These are phyloP conservation scores for Heliangelus exortis DNA, from an alignment of 2,797 vertebrate genomes.

Conservation along the genomic window DNA sequence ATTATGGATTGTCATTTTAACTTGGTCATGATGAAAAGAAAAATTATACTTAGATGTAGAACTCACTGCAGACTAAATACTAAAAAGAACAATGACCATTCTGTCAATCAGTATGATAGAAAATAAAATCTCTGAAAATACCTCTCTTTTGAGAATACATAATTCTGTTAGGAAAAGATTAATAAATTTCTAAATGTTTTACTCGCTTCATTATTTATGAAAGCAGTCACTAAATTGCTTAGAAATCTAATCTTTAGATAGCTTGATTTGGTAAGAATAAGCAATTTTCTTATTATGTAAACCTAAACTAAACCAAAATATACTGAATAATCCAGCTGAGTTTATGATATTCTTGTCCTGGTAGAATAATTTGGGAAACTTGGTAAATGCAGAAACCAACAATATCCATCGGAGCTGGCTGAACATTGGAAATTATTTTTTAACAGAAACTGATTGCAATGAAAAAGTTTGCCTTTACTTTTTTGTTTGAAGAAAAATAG, in stretches of 20 bases:
- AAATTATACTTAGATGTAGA: background rate
- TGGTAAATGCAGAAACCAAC: background rate
- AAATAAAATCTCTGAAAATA: background rate
- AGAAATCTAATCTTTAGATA: background rate
- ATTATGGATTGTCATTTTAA: background rate
- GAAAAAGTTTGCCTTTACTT: rapidly evolving
- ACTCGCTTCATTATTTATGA: background rate
- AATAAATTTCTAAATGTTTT: background rate
- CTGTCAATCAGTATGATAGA: background rate
- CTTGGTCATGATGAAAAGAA: background rate
- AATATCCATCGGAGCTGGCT: background rate
- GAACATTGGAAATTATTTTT: background rate
- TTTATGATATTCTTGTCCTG: background rate
- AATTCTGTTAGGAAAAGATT: background rate
- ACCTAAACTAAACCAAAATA: background rate
- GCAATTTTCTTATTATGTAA: background rate
- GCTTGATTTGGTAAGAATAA: background rate
- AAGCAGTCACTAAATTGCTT: background rate
- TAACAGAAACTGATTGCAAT: background rate
- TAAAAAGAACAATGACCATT: background rate
- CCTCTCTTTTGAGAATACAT: rapidly evolving
- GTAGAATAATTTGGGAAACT: background rate
- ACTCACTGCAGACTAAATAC: background rate
- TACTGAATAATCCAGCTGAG: background rate
- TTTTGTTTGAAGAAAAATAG: background rate